These are phyloP conservation scores for Anoplopoma fimbria DNA, from an alignment of 2,113 vertebrate species.

Conservation along the genomic window DNA sequence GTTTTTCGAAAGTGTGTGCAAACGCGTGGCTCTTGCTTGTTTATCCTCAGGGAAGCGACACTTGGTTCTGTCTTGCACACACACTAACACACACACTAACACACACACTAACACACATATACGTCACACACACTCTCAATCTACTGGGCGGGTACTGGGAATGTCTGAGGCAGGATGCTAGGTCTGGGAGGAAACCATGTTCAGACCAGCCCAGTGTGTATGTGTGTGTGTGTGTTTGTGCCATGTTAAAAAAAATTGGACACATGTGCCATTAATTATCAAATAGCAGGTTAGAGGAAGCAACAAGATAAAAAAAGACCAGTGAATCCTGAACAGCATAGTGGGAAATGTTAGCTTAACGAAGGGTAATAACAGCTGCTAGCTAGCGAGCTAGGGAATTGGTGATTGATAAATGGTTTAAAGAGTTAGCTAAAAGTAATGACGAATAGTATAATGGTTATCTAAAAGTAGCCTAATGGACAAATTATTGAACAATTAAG, in stretches of 20 bases:
- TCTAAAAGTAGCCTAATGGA: neutral
- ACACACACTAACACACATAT: constrained; percentile 15
- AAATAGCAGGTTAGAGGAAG: too few relatives aligned
- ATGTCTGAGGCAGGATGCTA: constrained; percentile 81
- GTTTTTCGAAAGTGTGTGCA: constrained; percentile 46
- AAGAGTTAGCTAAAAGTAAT: too few relatives aligned
- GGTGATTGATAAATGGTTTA: too few relatives aligned
- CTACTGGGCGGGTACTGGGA: constrained; percentile 68
- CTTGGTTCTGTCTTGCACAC: constrained; percentile 30
- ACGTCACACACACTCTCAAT: constrained; percentile 38
- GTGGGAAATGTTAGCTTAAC: too few relatives aligned
- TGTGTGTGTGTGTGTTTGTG: too few relatives aligned
- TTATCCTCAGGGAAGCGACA: constrained; percentile 56
- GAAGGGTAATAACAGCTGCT: too few relatives aligned
- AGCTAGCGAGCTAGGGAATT: too few relatives aligned
- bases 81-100: constrained; percentile 30
- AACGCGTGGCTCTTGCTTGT: constrained; percentile 51
- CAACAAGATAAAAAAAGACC: too few relatives aligned
- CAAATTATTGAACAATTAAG: neutral
- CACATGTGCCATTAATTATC: too few relatives aligned
- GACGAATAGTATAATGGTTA: too few relatives aligned
- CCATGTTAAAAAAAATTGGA: too few relatives aligned
- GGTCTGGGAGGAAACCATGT: constrained; percentile 71
- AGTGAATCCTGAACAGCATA: too few relatives aligned
- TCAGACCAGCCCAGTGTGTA: constrained; percentile 2